Base-by-base conservation (phyloP, 37 sponge, comb jelly and placozoan genomes). In the Aphrocallistes beatrix region DNA sequence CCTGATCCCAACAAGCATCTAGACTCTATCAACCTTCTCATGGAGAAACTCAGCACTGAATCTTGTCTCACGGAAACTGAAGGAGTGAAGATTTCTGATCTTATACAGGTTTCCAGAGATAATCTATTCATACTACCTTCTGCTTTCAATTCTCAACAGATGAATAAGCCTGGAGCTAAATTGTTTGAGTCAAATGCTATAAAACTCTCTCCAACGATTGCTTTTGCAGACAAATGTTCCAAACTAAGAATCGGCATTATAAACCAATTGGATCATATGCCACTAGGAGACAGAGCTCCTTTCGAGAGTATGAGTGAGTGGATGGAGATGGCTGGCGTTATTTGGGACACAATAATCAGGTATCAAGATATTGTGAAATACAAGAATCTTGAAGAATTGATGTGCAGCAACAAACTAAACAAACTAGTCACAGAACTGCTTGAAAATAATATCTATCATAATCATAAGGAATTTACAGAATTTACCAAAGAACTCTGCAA, bases 341-440 rank as follows among this genome's bases (percentile, higher is more conserved):
- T 60, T 60, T 60, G 75, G 75, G 75, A 60, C 21, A 60, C 75
- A 60, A 60, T 60, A 60, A 60, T 60, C 8, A 60, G n/a, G 25
- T 60, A 60, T 60, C 75, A 60, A 60, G 75, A 60, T 60, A 60
- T 60, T 6, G 75, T 60, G 21, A 60, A 60, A 30, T 60, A 60
- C n/a, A 28, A 60, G 8, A 28, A 60, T 60, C 3, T 32, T 19
- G 32, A 60, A 60, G 75, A 60, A 28, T 25, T 60, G 25, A 60
- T 32, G n/a, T 60, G 75, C 21, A 60, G 75, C n/a, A 28, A 60
- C 25, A 25, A 25, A 28, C 75, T 60, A 8, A 60, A 13, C 8
- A 32, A 1, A 25, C 25, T 60, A 60, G 34, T 60, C 8, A 25
- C 75, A 25, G 75, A 60, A 60, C 10, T 60, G 3, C 6, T 60